These are phyloP conservation scores for Athrips mouffetella DNA, from an alignment of 2,888 invertebrate genomes.

Conservation along the genomic window DNA sequence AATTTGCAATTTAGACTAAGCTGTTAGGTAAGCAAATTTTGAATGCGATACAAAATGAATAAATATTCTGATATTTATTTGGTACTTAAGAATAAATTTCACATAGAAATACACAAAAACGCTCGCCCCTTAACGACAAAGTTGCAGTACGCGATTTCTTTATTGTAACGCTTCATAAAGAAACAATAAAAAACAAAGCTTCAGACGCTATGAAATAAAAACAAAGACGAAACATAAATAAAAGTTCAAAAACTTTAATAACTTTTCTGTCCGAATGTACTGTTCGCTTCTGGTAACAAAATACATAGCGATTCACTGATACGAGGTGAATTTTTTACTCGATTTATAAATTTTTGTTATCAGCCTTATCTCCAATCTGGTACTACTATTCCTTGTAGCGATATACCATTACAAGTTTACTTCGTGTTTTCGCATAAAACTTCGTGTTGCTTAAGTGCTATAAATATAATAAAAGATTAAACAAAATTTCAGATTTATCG, in stretches of 20 bases:
- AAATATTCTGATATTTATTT: too few relatives aligned
- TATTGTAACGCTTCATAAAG: slow-evolving; percentile 3
- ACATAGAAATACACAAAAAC: slow-evolving; percentile 4
- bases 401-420: slow-evolving; percentile 51
- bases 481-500: too few relatives aligned
- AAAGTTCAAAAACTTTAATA: slow-evolving; percentile 8
- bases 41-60: too few relatives aligned
- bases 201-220: slow-evolving; percentile 5
- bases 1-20: background rate
- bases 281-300: background rate
- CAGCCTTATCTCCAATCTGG: slow-evolving; percentile 61
- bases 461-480: too few relatives aligned
- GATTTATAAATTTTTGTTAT: slow-evolving; percentile 46
- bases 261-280: slow-evolving; percentile 11
- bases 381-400: slow-evolving; percentile 61
- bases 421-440: slow-evolving; percentile 38
- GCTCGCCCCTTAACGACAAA: background rate
- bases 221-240: slow-evolving; percentile 5
- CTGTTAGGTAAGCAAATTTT: background rate
- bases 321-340: slow-evolving; percentile 23
- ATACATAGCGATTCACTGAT: background rate
- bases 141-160: background rate
- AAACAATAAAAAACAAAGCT: slow-evolving; percentile 6
- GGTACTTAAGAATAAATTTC: too few relatives aligned
- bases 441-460: background rate